Percentiles rank a stretch among this genome's conserved stretches.
Conservation (phyloP, 2,888 invertebrate species). For the Liopterus haemorrhoidalis region DNA sequence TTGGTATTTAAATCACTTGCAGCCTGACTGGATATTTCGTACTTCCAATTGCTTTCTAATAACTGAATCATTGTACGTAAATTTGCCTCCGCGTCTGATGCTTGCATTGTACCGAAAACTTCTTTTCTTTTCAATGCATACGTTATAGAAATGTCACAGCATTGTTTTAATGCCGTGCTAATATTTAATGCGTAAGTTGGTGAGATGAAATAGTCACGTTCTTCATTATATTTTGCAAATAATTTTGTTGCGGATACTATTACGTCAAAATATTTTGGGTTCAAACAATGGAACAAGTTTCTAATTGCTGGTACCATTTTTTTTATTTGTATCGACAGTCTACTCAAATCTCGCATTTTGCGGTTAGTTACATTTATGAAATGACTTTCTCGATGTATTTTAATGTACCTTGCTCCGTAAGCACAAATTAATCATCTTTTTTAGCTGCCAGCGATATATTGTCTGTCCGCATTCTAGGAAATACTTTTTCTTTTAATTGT, state of each 20-base stretch:
- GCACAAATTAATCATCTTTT: slow-evolving; percentile 19
- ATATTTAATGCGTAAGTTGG: slow-evolving; percentile 31
- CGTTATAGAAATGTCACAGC: slow-evolving; percentile 31
- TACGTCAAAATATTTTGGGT: slow-evolving; percentile 27
- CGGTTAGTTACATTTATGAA: slow-evolving; percentile 26
- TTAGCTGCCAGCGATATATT: slow-evolving; percentile 19
- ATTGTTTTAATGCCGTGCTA: slow-evolving; percentile 31
- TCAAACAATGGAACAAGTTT: slow-evolving; percentile 22
- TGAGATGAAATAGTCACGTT: slow-evolving; percentile 28
- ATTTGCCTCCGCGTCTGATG: slow-evolving; percentile 27
- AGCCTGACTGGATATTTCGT: slow-evolving; percentile 27
- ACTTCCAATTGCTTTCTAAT: slow-evolving; percentile 27
- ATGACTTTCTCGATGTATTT: slow-evolving; percentile 30
- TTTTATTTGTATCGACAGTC: slow-evolving; percentile 25
- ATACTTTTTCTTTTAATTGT: slow-evolving; percentile 15
- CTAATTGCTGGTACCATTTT: slow-evolving; percentile 26
- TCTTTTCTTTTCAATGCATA: slow-evolving; percentile 27
- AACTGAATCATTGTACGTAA: slow-evolving; percentile 30
- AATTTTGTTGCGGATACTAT: slow-evolving; percentile 25
- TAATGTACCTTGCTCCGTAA: slow-evolving; percentile 29
- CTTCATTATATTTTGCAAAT: slow-evolving; percentile 28
- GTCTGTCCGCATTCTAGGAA: slow-evolving; percentile 23
- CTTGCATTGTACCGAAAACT: slow-evolving; percentile 12
- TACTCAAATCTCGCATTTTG: slow-evolving; percentile 27
- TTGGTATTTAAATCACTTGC: slow-evolving; percentile 25